These are phyloP conservation scores for Telmatherina bonti DNA, from an alignment of 2,797 vertebrate species.

Conservation along the genomic window DNA sequence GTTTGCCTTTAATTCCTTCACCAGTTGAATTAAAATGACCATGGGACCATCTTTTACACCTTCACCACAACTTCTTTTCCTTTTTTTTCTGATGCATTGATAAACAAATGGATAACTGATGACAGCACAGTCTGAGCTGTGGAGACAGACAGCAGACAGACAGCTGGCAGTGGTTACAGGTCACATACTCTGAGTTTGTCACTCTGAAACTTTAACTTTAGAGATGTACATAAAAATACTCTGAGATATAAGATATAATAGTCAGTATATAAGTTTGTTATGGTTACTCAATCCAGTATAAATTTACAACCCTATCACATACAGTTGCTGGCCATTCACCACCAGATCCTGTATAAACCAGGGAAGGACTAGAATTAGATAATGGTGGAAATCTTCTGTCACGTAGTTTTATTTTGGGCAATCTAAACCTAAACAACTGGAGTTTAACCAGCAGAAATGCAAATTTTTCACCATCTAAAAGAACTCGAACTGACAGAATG, in stretches of 20 bases:
- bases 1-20: background rate
- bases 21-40: background rate
- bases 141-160: background rate
- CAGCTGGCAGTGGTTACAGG: background rate
- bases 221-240: conserved; percentile 1
- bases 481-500: no score
- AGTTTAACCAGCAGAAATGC: background rate
- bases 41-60: background rate
- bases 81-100: background rate
- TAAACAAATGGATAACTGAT: background rate
- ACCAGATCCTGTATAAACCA: background rate
- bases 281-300: background rate
- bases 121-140: background rate
- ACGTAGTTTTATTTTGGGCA: background rate
- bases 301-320: background rate
- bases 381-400: no score
- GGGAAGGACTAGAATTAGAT: background rate
- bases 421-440: background rate
- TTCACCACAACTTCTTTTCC: background rate
- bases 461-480: no score
- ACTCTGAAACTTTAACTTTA: conserved; percentile 7
- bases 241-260: background rate
- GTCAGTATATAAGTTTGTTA: background rate
- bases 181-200: background rate
- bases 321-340: background rate